Evolutionary conservation across 2,797 vertebrate genomes (phyloP).

Genomic region (Poeciliopsis presidionis): DNA sequence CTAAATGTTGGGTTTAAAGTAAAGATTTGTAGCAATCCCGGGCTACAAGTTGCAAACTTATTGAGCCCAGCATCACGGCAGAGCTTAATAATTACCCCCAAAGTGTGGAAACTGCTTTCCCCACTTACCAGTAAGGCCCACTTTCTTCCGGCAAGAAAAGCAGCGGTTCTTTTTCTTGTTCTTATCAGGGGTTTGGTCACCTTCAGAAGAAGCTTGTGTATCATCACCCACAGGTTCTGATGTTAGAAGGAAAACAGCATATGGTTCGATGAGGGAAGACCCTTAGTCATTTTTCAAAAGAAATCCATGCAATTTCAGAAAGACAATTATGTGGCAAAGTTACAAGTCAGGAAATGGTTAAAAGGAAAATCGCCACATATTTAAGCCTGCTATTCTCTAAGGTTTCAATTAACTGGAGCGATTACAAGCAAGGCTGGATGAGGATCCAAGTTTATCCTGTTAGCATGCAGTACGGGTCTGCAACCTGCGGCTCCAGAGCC

Average conservation of each 20-base stretch:
- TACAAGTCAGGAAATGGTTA: neutral
- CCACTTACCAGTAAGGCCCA: slow-evolving; percentile 88
- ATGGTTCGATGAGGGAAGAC: neutral
- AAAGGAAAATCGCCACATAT: neutral
- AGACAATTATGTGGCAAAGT: neutral
- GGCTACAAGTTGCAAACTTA: slow-evolving; percentile 15
- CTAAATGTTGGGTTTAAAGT: neutral
- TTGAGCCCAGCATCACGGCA: slow-evolving; percentile 9
- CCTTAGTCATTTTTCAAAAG: neutral
- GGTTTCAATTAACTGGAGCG: neutral
- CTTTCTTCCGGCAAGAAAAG: slow-evolving; percentile 92
- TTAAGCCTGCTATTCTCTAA: neutral
- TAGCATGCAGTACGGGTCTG: neutral
- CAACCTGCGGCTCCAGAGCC: no score
- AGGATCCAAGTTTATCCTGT: neutral
- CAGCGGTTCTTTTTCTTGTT: slow-evolving; percentile 92
- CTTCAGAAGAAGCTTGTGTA: slow-evolving; percentile 82
- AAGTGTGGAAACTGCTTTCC: slow-evolving; percentile 1
- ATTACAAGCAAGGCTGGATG: neutral
- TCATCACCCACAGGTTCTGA: slow-evolving; percentile 81
- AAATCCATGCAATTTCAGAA: neutral
- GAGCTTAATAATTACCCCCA: neutral
- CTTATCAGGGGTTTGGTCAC: slow-evolving; percentile 87
- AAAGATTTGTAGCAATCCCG: neutral
- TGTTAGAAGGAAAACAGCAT: neutral